Evolutionary conservation across 2,113 vertebrate species (phyloP).

Genomic region (Atlantisia rogersi): DNA sequence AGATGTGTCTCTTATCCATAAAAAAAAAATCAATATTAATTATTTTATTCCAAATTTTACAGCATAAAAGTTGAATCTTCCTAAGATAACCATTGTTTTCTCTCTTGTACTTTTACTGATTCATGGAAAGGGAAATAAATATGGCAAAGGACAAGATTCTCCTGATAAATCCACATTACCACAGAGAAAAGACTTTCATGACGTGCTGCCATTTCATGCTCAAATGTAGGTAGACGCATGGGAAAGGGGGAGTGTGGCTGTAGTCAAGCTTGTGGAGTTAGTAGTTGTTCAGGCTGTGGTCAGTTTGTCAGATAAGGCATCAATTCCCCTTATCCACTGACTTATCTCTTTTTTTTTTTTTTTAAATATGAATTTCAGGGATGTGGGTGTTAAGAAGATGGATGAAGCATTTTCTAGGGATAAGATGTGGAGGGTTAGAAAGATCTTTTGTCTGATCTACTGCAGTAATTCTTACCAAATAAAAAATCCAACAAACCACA

Average conservation of each 20-base stretch:
- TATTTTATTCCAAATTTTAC: background rate
- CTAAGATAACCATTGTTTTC: background rate
- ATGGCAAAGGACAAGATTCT: background rate
- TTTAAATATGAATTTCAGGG: constrained; percentile 47
- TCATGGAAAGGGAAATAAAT: background rate
- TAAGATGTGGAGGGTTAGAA: constrained; percentile 24
- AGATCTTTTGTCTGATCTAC: constrained; percentile 45
- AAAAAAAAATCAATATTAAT: background rate
- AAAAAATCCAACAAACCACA: background rate
- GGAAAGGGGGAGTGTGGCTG: background rate
- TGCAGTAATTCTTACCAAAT: background rate
- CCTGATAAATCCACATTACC: background rate
- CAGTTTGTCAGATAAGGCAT: constrained; percentile 59
- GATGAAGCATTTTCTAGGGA: constrained; percentile 53
- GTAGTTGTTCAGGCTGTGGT: constrained; percentile 33
- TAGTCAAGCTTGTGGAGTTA: constrained; percentile 8
- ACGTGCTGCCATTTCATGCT: background rate
- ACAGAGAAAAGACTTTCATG: background rate
- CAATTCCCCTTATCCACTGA: constrained; percentile 38
- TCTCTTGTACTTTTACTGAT: background rate
- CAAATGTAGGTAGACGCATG: background rate
- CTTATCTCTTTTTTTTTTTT: background rate
- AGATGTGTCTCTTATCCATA: background rate
- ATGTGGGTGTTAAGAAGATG: constrained; percentile 54
- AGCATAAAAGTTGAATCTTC: background rate